A percentile compares a stretch with the other conserved stretches of the same genome.
Conservation (phyloP, 2,888 invertebrate genomes). For the Rhamnusium bicolor region DNA sequence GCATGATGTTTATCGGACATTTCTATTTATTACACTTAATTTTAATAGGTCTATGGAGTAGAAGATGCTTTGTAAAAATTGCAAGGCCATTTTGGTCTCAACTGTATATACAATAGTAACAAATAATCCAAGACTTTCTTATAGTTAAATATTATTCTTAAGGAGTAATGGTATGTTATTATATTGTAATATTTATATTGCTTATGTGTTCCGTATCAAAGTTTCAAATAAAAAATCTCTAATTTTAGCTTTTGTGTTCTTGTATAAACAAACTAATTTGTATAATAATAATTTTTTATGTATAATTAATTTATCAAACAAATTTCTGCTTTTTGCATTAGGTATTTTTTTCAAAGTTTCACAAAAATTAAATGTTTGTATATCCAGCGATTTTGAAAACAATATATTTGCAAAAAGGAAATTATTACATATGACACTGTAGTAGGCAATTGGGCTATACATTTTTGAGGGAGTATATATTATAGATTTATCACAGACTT, state of each 20-base stretch:
- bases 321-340: background rate
- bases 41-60: background rate
- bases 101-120: background rate
- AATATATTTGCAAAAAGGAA: background rate
- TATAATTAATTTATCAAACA: background rate
- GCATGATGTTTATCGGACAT: too few species aligned
- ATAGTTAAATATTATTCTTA: slow-evolving; percentile 18
- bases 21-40: too few species aligned
- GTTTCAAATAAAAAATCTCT: background rate
- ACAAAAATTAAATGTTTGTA: background rate
- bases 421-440: slow-evolving; percentile 15
- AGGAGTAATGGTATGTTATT: slow-evolving; percentile 32
- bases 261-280: background rate
- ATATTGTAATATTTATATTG: slow-evolving; percentile 13
- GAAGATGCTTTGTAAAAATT: slow-evolving; percentile 1
- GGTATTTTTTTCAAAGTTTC: background rate
- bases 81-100: background rate
- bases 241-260: background rate
- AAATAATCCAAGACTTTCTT: slow-evolving; percentile 24
- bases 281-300: background rate
- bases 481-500: background rate
- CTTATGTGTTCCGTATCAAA: background rate
- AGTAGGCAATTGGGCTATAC: slow-evolving; percentile 18
- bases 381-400: background rate
- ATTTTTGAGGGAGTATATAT: background rate